A percentile compares a stretch with the other conserved stretches of the same genome.
Evolutionary conservation across 2,888 invertebrate species (phyloP).

Genomic region (Sinhomidia bicolor): DNA sequence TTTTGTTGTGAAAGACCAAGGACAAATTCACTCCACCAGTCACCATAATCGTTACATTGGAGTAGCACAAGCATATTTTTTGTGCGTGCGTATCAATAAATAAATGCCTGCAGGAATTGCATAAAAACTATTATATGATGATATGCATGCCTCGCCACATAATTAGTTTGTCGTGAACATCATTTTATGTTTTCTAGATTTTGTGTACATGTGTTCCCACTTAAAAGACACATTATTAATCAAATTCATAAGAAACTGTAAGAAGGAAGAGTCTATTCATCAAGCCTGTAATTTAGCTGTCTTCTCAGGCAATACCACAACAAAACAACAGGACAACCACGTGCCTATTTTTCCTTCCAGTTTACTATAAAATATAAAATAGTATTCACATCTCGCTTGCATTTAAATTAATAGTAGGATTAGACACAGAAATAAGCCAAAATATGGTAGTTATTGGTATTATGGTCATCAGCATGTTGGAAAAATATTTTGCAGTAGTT

Average conservation of each 20-base stretch:
- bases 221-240: slow-evolving; percentile 33
- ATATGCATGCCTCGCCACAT: background rate
- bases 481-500: too few relatives aligned
- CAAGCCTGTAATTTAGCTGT: slow-evolving; percentile 65
- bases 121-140: background rate
- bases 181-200: background rate
- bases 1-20: slow-evolving; percentile 60
- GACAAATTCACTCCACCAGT: slow-evolving; percentile 10
- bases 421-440: background rate
- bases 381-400: background rate
- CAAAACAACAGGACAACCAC: background rate
- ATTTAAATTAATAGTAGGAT: background rate
- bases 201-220: slow-evolving; percentile 22
- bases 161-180: slow-evolving; percentile 27
- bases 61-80: background rate
- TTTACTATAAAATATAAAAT: background rate
- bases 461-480: background rate
- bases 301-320: slow-evolving; percentile 35
- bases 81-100: background rate
- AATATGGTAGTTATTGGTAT: slow-evolving; percentile 1
- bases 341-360: slow-evolving; percentile 69
- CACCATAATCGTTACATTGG: background rate
- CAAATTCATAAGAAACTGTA: slow-evolving; percentile 32
- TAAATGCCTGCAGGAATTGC: background rate
- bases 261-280: slow-evolving; percentile 54